Conservation (phyloP, 2,797 vertebrate genomes). For the Centropyge bicolor region DNA sequence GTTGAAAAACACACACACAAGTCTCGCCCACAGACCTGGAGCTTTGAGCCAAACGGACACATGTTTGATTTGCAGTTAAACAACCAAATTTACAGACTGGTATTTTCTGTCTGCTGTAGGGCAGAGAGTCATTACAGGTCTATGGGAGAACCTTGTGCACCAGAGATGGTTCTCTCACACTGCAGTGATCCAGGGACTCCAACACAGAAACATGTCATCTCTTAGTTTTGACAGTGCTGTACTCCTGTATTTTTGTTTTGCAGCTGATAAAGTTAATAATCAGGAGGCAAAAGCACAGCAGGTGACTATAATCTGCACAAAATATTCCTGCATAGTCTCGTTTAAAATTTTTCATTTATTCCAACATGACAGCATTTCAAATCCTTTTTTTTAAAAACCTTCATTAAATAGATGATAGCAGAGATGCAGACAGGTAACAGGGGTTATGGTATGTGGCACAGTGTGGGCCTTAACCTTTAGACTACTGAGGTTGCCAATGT, state of each 20-base stretch:
- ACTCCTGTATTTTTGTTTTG: not conserved
- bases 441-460: not conserved
- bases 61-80: not conserved
- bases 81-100: not conserved
- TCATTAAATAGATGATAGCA: not conserved
- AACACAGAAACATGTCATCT: not conserved
- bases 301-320: not conserved
- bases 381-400: not conserved
- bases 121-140: slow-evolving; percentile 20
- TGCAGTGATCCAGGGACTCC: slow-evolving; percentile 66
- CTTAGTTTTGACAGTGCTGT: not conserved
- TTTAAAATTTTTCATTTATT: not conserved
- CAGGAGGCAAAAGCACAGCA: slow-evolving; percentile 6
- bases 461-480: not conserved
- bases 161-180: slow-evolving; percentile 42
- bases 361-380: not conserved
- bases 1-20: slow-evolving; percentile 43
- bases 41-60: not conserved
- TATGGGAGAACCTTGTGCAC: slow-evolving; percentile 31
- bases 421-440: not conserved
- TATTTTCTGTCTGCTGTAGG: slow-evolving; percentile 4
- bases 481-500: not conserved
- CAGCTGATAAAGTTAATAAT: not conserved
- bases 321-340: no score
- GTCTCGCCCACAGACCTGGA: slow-evolving; percentile 34